Evolutionary conservation across 2,888 invertebrate species (phyloP), one percentile per base, ranked within the genome.

Genomic region (Dasypolia templi): DNA sequence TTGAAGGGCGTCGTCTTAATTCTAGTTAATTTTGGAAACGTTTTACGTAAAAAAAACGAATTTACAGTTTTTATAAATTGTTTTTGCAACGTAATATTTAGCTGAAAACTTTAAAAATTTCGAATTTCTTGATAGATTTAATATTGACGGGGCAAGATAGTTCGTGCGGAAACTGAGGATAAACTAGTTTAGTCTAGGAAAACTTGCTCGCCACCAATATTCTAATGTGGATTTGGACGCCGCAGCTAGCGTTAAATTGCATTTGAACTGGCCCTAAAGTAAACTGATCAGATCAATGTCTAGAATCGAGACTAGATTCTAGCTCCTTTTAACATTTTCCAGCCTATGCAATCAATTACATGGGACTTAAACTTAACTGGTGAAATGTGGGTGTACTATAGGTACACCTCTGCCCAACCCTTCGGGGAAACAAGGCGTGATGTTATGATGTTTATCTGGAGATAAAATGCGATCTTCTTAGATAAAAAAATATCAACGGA

Each of bases 1-100:
- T 67, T 39, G n/a, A 46, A 74, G 65, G 51, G 51, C 29, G 29
- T 59, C 32, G 17, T 29, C 26, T 39, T 53, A 26, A 59, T 29
- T 39, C n/a, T 26, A 32, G 59, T 42, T 49, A 70, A 49, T 51
- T 51, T 53, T 22, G 29, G 11, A n/a, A 72, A 53, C 35, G 29
- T n/a, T 44, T 7, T n/a, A n/a, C n/a, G n/a, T 9, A 26, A 35
- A 29, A 22, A 9, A 53, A 63, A 63, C 17, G 9, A 32, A 29
- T 29, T 29, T 9, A 49, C 9, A n/a, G 5, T 19, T 53, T 71
- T n/a, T 4, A n/a, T 22, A 9, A 35, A 14, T 26, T 66, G 11
- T n/a, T 59, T 42, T 49, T 26, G 5, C 14, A n/a, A n/a, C n/a
- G 11, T 1, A 17, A 1, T 42, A 29, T 26, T 42, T 32, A 29